These are phyloP conservation scores for Drosophila hamatofila DNA, from an alignment of 2,888 invertebrate species.

Conservation along the genomic window DNA sequence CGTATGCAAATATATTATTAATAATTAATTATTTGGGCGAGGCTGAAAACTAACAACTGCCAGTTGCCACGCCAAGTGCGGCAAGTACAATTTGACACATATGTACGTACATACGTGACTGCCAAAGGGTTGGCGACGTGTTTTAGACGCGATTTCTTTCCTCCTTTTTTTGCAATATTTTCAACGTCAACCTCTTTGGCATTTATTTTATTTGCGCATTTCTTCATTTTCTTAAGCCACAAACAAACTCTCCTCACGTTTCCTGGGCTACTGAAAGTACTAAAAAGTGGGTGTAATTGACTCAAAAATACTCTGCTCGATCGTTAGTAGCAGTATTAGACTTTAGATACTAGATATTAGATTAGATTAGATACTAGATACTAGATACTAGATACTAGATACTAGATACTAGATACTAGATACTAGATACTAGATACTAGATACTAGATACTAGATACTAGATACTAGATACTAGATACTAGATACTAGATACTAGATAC, in stretches of 20 bases:
- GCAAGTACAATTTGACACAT: conserved; percentile 23
- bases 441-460: neutral
- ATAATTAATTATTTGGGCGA: conserved; percentile 40
- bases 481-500: neutral
- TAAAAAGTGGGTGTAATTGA: no score
- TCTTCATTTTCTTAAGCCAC: conserved; percentile 32
- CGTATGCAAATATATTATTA: conserved; percentile 17
- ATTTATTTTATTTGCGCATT: conserved; percentile 58
- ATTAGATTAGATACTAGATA: neutral
- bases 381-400: neutral
- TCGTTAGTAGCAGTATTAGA: neutral
- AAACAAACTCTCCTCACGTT: neutral
- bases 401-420: neutral
- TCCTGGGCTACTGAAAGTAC: conserved; percentile 18
- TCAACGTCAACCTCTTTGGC: conserved; percentile 42
- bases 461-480: neutral
- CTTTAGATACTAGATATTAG: neutral
- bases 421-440: neutral
- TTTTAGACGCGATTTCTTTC: neutral
- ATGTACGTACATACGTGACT: conserved; percentile 45
- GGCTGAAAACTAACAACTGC: conserved; percentile 20
- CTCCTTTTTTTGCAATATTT: conserved; percentile 1
- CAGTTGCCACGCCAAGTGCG: conserved; percentile 24
- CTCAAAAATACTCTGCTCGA: neutral
- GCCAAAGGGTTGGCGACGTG: neutral